Evolutionary conservation across 2,113 vertebrate genomes (phyloP), one percentile per base, ranked within the genome.

Genomic region (Rhineura floridana): DNA sequence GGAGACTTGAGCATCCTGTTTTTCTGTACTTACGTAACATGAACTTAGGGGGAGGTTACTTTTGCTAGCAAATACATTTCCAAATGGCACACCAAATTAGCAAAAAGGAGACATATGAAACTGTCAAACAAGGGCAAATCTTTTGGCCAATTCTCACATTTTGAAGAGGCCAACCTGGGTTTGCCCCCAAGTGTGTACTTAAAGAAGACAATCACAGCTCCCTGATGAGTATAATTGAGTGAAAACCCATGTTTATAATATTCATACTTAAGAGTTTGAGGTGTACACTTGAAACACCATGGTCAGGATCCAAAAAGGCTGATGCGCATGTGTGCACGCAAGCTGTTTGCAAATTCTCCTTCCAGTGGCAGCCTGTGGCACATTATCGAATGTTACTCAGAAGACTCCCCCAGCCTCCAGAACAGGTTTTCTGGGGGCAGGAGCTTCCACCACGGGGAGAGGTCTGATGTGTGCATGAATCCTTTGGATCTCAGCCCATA

Each of bases 81-180:
- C 0, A 82, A 82, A 86, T 81, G 48, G 79, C 62, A 77, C 80
- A 86, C 36, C 90, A 73, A 4, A 1, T 79, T 62, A 86, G 87
- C 87, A 85, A 65, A 65, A 28, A 73, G 39, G 28, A 39, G 15
- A 36, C 44, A 4, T 59, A 79, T 85, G 80, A 81, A 91, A 84
- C 46, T 67, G 0, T 11, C n/a, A 4, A 79, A n/a, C 10, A 15
- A 85, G 42, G 55, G 23, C 46, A 76, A 63, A 79, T 48, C 21
- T 36, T 65, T 11, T 23, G 3, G 44, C 25, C 44, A 78, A 48
- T 86, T 78, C 23, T 65, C 46, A 79, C 12, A n/a, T 50, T 63
- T 50, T 11, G 23, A 2, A 52, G 44, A 52, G 46, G 62, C 44
- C 78, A 36, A 11, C 28, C 62, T 79, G 25, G 7, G n/a, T 52